These are phyloP conservation scores for Holacanthella duospinosa DNA, from an alignment of 2,888 invertebrate species.

Conservation along the genomic window DNA sequence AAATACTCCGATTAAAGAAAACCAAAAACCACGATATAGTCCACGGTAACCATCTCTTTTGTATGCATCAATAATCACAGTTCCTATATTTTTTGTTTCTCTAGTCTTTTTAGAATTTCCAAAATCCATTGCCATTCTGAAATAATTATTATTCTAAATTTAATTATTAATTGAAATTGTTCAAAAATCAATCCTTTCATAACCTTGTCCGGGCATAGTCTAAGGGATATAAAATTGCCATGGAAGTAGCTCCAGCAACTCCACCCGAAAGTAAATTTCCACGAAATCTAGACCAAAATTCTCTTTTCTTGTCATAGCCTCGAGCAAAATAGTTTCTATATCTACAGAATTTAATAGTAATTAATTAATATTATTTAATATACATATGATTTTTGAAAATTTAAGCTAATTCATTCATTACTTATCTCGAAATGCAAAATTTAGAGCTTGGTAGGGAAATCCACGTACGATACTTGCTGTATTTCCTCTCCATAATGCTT, in stretches of 20 bases:
- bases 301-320: neutral
- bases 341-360: slow-evolving; percentile 2
- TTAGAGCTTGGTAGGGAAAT: slow-evolving; percentile 29
- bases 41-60: slow-evolving; percentile 15
- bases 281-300: slow-evolving; percentile 2
- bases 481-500: slow-evolving; percentile 28
- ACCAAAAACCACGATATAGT: slow-evolving; percentile 22
- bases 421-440: slow-evolving; percentile 29
- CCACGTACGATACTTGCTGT: slow-evolving; percentile 18
- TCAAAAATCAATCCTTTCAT: neutral
- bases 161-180: neutral
- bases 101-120: neutral
- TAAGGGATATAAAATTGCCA: slow-evolving; percentile 27
- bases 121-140: slow-evolving; percentile 21
- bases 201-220: slow-evolving; percentile 29
- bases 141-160: too few relatives aligned
- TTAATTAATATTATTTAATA: neutral
- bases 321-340: slow-evolving; percentile 7
- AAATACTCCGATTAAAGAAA: slow-evolving; percentile 27
- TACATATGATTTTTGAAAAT: neutral
- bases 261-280: slow-evolving; percentile 23
- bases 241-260: slow-evolving; percentile 20
- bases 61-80: slow-evolving; percentile 12
- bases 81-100: slow-evolving; percentile 5
- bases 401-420: too few relatives aligned